Conservation (phyloP, 2,888 invertebrate species). For the Ceratothoa steindachneri region DNA sequence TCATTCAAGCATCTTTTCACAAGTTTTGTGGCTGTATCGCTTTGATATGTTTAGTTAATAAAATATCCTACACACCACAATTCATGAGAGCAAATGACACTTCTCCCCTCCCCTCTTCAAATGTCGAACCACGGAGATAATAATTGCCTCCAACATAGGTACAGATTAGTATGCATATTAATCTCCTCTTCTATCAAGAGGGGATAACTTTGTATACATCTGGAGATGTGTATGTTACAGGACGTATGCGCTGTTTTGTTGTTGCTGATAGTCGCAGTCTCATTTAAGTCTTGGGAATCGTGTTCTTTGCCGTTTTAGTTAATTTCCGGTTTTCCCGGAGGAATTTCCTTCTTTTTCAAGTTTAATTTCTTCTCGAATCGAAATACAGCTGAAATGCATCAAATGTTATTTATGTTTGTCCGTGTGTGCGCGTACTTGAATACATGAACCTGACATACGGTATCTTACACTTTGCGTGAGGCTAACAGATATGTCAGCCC, state of each 20-base stretch:
- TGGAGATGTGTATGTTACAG: background rate
- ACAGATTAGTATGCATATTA: too few species aligned
- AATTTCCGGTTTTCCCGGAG: background rate
- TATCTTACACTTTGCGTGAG: too few species aligned
- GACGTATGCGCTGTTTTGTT: constrained; percentile 9
- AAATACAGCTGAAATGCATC: background rate
- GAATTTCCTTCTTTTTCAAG: background rate
- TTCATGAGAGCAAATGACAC: too few species aligned
- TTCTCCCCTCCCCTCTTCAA: too few species aligned
- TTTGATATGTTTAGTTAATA: background rate
- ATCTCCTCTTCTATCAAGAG: too few species aligned
- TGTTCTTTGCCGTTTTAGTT: background rate
- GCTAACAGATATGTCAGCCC: too few species aligned
- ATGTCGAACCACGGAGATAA: too few species aligned
- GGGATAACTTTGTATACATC: background rate
- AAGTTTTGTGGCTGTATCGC: background rate
- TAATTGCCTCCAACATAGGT: too few species aligned
- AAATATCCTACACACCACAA: background rate
- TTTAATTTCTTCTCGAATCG: background rate
- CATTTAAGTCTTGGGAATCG: background rate
- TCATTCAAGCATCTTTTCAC: too few species aligned
- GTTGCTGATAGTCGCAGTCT: background rate
- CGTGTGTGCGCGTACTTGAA: background rate
- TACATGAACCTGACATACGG: too few species aligned
- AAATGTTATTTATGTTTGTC: background rate